These are phyloP conservation scores for Boleophthalmus pectinirostris DNA, from an alignment of 2,113 vertebrate genomes.

Conservation along the genomic window DNA sequence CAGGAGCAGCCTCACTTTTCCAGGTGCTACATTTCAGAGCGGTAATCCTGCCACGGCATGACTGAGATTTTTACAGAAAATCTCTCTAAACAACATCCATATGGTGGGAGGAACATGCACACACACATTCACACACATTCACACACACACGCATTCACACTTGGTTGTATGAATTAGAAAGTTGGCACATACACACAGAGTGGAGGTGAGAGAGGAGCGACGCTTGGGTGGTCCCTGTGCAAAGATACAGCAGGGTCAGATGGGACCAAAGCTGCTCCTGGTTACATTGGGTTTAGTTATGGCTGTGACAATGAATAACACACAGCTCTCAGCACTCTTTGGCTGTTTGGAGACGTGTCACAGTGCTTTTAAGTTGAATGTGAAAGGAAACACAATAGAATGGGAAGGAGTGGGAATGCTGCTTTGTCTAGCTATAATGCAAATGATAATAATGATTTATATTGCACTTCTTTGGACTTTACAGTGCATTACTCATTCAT, in stretches of 20 bases:
- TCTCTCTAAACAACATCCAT: conserved; percentile 68
- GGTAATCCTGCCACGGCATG: conserved; percentile 72
- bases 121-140: not conserved
- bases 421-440: not conserved
- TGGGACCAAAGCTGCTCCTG: conserved; percentile 50
- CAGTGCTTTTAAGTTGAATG: not conserved
- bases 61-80: conserved; percentile 72
- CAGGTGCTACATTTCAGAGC: conserved; percentile 72
- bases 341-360: conserved; percentile 7
- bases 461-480: too few species aligned
- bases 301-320: conserved; percentile 10
- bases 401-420: not conserved
- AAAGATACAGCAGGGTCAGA: conserved; percentile 59
- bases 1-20: conserved; percentile 62
- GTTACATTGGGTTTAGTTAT: conserved; percentile 33
- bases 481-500: too few species aligned
- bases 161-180: conserved; percentile 34
- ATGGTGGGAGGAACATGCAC: conserved; percentile 60
- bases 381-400: not conserved
- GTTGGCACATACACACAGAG: conserved; percentile 35
- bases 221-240: conserved; percentile 71
- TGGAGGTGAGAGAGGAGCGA: conserved; percentile 60
- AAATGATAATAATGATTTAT: not conserved
- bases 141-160: conserved; percentile 29
- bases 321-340: not conserved